Base-by-base conservation (phyloP, 2,113 vertebrate genomes). In the Falcunculus frontatus region DNA sequence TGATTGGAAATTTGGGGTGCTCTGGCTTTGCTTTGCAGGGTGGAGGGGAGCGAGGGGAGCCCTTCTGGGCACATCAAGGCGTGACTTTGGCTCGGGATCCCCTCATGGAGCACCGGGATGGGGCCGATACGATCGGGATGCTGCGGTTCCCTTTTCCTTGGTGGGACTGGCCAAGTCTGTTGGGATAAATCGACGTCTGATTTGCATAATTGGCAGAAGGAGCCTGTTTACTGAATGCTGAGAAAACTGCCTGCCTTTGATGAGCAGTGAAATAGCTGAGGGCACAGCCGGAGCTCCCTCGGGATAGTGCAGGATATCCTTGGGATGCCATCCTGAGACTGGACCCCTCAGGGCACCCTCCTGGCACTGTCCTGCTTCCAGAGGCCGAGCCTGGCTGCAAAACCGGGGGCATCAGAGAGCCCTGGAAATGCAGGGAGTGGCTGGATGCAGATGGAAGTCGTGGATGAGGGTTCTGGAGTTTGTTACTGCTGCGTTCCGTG, bases 71-170 rank as follows among this genome's bases (percentile, higher is more conserved):
- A 0, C 1, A 37, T 10, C 1, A 13, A 33, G 84, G 25, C 46
- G 5, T 2, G 65, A 74, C 1, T 89, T 87, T 73, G 92, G 69
- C 90, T 92, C 18, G 0, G 5, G 30, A 27, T 78, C 39, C 33
- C 23, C 30, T 17, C 23, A 1, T 0, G 37, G 81, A 84, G 65
- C 44, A 16, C n/a, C 2, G 0, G 68, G 83, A 53, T 0, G 0
- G 57, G 27, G 60, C 25, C 4, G 63, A 73, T 69, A 17, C 0
- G 2, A 47, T 85, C 0, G 5, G 79, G 83, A 19, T 77, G 73
- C 50, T 84, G 56, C 0, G 0, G 11, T 63, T 65, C 50, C 64
- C 46, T 78, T n/a, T 44, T 33, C 53, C 56, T 37, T 16, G 11
- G 27, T 50, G 62, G 25, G 60, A 19, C 62, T 63, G 60, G 84